Evolutionary conservation across 23 tunicate genomes (phyloP).

Genomic region (Trididemnum clinides): DNA sequence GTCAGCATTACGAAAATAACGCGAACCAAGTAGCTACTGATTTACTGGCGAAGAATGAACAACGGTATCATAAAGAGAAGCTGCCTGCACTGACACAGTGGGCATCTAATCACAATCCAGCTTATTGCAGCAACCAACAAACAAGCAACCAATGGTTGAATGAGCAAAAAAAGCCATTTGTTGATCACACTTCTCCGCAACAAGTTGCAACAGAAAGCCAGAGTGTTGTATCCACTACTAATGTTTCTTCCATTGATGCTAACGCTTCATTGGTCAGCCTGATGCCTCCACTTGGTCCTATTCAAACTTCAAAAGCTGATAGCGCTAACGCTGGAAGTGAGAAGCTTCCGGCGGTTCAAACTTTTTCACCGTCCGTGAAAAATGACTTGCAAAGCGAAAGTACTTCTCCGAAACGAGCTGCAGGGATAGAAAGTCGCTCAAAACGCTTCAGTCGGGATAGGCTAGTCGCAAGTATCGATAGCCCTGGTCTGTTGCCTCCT

Average conservation of each 20-base stretch:
- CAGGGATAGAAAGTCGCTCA: neutral
- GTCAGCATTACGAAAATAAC: neutral
- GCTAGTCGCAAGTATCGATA: conserved; percentile 80
- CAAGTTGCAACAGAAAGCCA: neutral
- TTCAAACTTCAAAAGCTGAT: neutral
- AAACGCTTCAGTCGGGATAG: conserved; percentile 90
- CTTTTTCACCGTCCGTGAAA: neutral
- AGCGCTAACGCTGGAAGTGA: neutral
- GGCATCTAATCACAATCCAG: neutral
- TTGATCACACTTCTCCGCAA: neutral
- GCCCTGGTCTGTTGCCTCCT: conserved; percentile 71
- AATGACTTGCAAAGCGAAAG: neutral
- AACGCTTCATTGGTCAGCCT: conserved; percentile 22
- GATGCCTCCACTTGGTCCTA: conserved; percentile 56
- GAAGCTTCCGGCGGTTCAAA: neutral
- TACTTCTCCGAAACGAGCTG: neutral
- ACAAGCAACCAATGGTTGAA: neutral
- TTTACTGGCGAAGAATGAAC: neutral
- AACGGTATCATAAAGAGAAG: neutral
- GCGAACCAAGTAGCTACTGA: neutral
- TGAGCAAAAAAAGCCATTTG: neutral
- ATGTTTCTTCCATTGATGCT: neutral
- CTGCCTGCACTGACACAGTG: neutral
- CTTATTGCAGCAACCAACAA: neutral
- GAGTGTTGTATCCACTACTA: neutral